These are phyloP conservation scores for Phodopus roborovskii DNA, from an alignment of 2,113 vertebrate species.

Conservation along the genomic window DNA sequence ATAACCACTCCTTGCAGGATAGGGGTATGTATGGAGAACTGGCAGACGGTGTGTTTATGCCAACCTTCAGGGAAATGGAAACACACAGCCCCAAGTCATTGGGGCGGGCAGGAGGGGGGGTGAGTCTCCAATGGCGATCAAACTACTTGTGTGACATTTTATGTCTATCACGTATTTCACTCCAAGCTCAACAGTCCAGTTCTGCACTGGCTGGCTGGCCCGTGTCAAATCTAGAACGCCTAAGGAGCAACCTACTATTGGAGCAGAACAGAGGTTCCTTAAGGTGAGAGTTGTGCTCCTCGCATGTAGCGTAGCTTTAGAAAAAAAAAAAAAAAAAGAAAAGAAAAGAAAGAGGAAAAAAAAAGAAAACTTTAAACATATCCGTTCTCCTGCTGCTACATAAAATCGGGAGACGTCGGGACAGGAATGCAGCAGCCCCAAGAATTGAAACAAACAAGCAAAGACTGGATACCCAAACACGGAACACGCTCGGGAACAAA, in stretches of 20 bases:
- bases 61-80: conserved; percentile 48
- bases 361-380: not conserved
- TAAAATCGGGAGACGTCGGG: not conserved
- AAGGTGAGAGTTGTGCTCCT: not conserved
- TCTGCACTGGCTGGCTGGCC: not conserved
- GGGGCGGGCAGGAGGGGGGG: not conserved
- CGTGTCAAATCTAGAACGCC: not conserved
- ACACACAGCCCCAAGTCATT: not conserved
- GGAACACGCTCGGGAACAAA: conserved; percentile 76
- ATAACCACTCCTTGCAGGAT: not conserved
- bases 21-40: not conserved
- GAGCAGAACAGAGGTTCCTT: not conserved
- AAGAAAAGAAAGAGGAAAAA: too few relatives aligned
- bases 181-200: not conserved
- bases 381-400: not conserved
- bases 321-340: not conserved
- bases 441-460: not conserved
- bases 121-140: conserved; percentile 9
- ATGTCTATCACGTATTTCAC: not conserved
- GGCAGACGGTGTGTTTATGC: conserved; percentile 11
- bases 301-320: not conserved
- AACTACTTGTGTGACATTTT: conserved; percentile 8
- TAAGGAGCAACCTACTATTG: not conserved
- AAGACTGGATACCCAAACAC: not conserved
- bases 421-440: not conserved